A percentile compares a stretch with the other conserved stretches of the same genome.
These are phyloP conservation scores for Sebastolobus alascanus DNA, from an alignment of 2,797 vertebrate species.

Conservation along the genomic window DNA sequence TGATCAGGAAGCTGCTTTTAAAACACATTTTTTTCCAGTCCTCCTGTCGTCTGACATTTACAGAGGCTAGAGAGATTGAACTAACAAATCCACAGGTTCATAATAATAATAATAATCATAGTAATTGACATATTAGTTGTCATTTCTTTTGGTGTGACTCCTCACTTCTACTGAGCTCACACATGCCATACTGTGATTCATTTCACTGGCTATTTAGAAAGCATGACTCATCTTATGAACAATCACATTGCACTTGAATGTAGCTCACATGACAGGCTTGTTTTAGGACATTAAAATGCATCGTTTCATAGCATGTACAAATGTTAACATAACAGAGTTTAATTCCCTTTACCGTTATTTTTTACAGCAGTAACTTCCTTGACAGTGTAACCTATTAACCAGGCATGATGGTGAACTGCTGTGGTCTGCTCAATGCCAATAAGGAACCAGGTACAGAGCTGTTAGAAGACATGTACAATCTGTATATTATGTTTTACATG, in stretches of 20 bases:
- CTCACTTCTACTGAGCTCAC: no score
- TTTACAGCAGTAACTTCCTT: neutral
- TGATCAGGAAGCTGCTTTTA: neutral
- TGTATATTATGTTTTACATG: neutral
- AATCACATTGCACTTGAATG: neutral
- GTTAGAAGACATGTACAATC: neutral
- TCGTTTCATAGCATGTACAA: no score
- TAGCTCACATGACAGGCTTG: neutral
- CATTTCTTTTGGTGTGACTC: neutral
- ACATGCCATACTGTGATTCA: no score
- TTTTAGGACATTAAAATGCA: neutral
- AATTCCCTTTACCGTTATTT: neutral
- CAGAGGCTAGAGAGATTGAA: neutral
- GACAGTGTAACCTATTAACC: neutral
- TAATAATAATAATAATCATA: no score
- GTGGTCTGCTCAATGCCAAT: constrained; percentile 64
- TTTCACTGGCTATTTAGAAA: neutral
- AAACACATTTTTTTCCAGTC: no score
- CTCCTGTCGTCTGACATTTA: neutral
- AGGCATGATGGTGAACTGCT: constrained; percentile 57
- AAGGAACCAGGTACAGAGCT: constrained; percentile 64
- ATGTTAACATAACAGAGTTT: neutral
- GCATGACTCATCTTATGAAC: neutral
- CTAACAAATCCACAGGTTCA: neutral
- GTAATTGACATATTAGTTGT: no score